phyloP scores from a whole-genome alignment of 2,797 vertebrate species.

The Sarcoramphus papa region DNA sequence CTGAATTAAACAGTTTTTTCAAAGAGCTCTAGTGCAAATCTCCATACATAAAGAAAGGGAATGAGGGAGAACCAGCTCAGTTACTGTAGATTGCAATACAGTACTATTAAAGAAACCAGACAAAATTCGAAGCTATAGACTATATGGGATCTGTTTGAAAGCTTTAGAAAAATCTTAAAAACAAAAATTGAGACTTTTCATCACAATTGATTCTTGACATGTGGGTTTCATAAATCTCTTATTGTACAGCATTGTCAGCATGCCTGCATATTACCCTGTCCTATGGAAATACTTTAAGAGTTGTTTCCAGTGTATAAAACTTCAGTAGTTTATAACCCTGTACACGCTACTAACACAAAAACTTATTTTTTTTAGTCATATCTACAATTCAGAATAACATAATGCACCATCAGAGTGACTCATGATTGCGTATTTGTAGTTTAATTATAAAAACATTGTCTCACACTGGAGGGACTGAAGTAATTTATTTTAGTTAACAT shows the following conservation, averaged over 20 bases:
- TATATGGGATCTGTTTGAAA: not conserved
- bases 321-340: constrained; percentile 8
- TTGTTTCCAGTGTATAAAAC: not conserved
- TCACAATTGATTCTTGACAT: constrained; percentile 58
- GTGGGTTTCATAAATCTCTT: constrained; percentile 54
- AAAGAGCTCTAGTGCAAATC: not conserved
- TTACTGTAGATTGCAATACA: not conserved
- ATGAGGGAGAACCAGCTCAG: constrained; percentile 17
- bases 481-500: constrained; percentile 57
- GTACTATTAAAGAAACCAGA: not conserved
- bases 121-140: not conserved
- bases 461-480: constrained; percentile 45
- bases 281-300: constrained; percentile 17
- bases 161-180: not conserved
- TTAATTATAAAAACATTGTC: constrained; percentile 62
- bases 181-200: constrained; percentile 50
- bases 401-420: constrained; percentile 33
- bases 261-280: constrained; percentile 3
- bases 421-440: constrained; percentile 33
- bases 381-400: constrained; percentile 29
- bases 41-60: not conserved
- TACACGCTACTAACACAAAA: not conserved
- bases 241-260: constrained; percentile 22
- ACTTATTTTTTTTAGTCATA: not conserved
- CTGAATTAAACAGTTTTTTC: not conserved